Evolutionary conservation across 2,113 vertebrate genomes (phyloP), one percentile per base, ranked within the genome.

Genomic region (Thamnaconus septentrionalis): DNA sequence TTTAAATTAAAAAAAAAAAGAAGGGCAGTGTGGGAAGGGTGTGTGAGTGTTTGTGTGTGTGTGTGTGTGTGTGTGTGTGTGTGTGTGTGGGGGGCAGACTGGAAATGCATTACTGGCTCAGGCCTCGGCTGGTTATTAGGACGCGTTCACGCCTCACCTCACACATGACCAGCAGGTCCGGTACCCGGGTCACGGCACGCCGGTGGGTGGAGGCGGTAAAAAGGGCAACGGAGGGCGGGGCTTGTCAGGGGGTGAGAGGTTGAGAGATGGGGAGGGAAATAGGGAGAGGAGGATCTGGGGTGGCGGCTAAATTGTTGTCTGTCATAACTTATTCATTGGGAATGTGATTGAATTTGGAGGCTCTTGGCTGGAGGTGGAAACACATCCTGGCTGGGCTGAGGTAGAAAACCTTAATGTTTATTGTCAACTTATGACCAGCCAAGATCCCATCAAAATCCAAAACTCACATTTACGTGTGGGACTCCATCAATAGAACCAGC

Each of bases 271-370:
- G 31, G 56, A 6, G 41, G 55, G 8, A 41, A 56, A 41, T 52
- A 53, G 61, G 7, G 61, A 76, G 69, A 79, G 80, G 77, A 80
- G 64, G 49, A 77, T 79, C 47, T 31, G 18, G 18, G 18, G 68
- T 45, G 66, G 69, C 64, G 53, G 56, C 59, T 73, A 79, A 75
- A 81, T 42, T 74, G 64, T 72, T 81, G 75, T 72, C 75, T 12
- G 80, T 84, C 79, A 85, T 90, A 75, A 89, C 82, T 87, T 87
- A 88, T 89, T 89, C 88, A 89, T 88, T 57, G 75, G 50, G 62
- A 65, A 65, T 47, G 69, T 66, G 82, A 86, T 80, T 84, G 85
- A 84, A 81, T 82, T 70, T 65, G 52, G 72, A 63, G 65, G 52
- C 40, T 73, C 69, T 72, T 47, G 64, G 64, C 72, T 73, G 7